Conservation (phyloP, 2,888 invertebrate genomes). For the Scaptomyza reducta region DNA sequence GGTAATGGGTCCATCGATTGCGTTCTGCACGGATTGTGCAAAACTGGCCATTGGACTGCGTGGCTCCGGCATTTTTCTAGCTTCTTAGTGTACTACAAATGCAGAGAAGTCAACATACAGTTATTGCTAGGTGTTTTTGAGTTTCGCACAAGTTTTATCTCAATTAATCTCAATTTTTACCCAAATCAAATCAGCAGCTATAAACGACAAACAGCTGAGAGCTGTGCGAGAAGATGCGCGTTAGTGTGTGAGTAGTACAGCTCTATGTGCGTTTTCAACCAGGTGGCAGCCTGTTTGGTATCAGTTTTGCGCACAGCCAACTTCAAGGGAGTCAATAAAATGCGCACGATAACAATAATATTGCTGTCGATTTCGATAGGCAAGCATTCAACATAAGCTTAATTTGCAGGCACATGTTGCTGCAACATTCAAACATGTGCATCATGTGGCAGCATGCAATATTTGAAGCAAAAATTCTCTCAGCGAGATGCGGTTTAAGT, state of each 20-base stretch:
- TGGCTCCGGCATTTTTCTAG: conserved; percentile 80
- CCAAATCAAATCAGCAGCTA: conserved; percentile 48
- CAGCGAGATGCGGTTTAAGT: conserved; percentile 19
- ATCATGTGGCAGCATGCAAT: conserved; percentile 22
- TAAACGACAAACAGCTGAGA: conserved; percentile 60
- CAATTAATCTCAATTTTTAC: conserved; percentile 29
- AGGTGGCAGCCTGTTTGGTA: conserved; percentile 25
- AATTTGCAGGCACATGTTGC: conserved; percentile 27
- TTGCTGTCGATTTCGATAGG: not conserved
- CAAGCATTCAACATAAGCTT: not conserved
- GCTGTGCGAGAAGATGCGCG: conserved; percentile 8
- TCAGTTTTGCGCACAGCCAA: conserved; percentile 23
- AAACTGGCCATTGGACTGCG: conserved; percentile 85
- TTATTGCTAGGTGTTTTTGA: not conserved
- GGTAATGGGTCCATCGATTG: conserved; percentile 89
- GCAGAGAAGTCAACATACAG: not conserved
- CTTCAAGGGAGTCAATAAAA: conserved; percentile 10
- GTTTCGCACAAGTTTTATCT: not conserved
- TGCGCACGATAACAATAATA: conserved; percentile 21
- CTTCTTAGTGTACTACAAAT: conserved; percentile 42
- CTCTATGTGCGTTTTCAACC: conserved; percentile 3
- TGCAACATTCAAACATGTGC: conserved; percentile 14
- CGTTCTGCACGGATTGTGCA: conserved; percentile 85
- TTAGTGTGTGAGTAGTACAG: conserved; percentile 17
- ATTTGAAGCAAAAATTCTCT: conserved; percentile 13